Base-by-base conservation (phyloP, 1,140 invertebrate genomes). In the Rhynchophorus ferrugineus region DNA sequence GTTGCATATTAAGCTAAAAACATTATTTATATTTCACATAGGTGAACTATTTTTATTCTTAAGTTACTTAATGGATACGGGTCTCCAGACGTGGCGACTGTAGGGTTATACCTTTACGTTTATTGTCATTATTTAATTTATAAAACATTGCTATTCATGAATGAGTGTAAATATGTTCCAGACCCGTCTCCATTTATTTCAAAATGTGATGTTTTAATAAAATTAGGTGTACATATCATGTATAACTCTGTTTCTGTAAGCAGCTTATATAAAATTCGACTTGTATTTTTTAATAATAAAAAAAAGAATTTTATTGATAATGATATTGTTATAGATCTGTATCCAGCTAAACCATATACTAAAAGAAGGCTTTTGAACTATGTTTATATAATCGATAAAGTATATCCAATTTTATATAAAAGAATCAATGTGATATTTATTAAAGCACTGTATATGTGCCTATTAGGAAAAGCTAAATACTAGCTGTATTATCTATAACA, bases 151-250 rank as follows among this genome's bases (percentile, higher is more conserved):
- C n/a, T n/a, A n/a, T n/a, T n/a, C n/a, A n/a, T n/a, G n/a, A 29
- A 29, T 29, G 24, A 29, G n/a, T 29, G 24, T 29, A 29, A 6
- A 29, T 29, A 29, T 29, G 24, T 29, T 29, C 11, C 24, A 29
- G 24, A 29, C 24, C 24, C 24, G 11, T 29, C 24, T 29, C 24
- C 24, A 45, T 45, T 46, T 45, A 53, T 29, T 59, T 58, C 52
- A 50, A 53, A 59, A 57, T 64, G 62, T 64, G 62, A 64, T 64
- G 62, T 64, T 61, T 54, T 59, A 57, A 58, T 58, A 47, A 52
- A 35, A 16, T 38, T 62, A 62, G 56, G 57, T 64, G 62, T 64
- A 64, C 61, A 64, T 62, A 62, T 62, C 61, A 59, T 13, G 44
- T 59, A 60, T 38, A 44, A 29, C 46, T 19, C 22, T 39, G 33